These are phyloP conservation scores for Frankliniella intonsa DNA, from an alignment of 2,888 invertebrate species.

Conservation along the genomic window DNA sequence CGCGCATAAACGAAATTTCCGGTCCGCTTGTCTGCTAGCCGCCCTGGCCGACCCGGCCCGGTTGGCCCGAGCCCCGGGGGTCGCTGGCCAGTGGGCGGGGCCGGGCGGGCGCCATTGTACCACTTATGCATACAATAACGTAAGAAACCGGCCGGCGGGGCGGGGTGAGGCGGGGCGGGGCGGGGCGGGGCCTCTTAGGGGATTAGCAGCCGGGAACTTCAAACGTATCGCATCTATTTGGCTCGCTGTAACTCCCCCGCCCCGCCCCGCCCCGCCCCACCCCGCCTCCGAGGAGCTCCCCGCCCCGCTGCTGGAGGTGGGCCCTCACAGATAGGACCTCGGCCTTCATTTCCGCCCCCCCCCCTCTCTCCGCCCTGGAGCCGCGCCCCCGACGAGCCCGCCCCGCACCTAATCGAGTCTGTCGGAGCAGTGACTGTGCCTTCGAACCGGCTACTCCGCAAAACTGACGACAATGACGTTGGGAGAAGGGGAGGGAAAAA, in stretches of 20 bases:
- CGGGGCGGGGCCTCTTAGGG: background rate
- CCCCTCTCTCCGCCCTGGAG: background rate
- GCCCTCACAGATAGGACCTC: background rate
- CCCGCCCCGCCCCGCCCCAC: background rate
- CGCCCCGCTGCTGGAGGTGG: background rate
- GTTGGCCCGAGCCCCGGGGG: too few relatives aligned
- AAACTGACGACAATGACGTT: background rate
- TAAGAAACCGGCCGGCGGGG: background rate
- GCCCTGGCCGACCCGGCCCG: too few relatives aligned
- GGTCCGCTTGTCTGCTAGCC: constrained; percentile 1
- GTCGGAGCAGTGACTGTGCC: too few relatives aligned
- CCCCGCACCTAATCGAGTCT: background rate
- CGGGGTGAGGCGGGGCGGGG: background rate
- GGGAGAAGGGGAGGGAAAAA: too few relatives aligned
- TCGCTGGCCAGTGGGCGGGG: background rate
- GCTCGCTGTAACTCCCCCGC: background rate
- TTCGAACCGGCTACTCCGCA: background rate
- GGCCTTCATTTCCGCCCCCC: background rate
- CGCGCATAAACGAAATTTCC: background rate
- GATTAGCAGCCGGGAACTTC: background rate
- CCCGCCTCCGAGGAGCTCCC: background rate
- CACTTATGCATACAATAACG: background rate
- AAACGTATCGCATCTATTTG: background rate
- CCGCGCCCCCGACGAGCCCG: background rate
- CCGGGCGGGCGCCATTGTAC: background rate